Conservation (phyloP, 2,113 vertebrate species). For the Callopanchax toddi region DNA sequence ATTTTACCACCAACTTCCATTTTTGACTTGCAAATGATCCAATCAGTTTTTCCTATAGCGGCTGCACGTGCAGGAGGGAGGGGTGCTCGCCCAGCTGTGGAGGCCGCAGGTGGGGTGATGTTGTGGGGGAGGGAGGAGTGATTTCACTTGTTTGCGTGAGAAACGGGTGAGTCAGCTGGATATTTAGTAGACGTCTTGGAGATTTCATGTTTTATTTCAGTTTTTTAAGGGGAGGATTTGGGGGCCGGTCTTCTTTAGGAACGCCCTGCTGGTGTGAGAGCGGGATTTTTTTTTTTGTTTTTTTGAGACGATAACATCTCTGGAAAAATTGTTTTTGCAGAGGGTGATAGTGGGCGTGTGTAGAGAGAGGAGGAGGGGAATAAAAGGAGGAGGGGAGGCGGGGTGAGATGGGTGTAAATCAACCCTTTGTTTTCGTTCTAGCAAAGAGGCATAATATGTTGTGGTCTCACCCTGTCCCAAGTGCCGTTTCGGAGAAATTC, state of each 20-base stretch:
- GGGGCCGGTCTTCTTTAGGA: too few relatives aligned
- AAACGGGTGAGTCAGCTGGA: slow-evolving; percentile 46
- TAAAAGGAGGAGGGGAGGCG: slow-evolving; percentile 11
- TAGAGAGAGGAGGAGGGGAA: background rate
- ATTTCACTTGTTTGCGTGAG: slow-evolving; percentile 14
- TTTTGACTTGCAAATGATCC: slow-evolving; percentile 1
- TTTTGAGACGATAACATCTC: slow-evolving; percentile 12
- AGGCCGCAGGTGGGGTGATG: slow-evolving; percentile 49
- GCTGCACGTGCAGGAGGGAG: background rate
- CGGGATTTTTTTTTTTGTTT: too few relatives aligned
- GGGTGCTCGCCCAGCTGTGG: slow-evolving; percentile 45
- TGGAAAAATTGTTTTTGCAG: slow-evolving; percentile 48
- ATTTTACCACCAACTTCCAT: background rate
- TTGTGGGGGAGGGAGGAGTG: slow-evolving; percentile 1
- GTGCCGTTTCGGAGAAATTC: slow-evolving; percentile 16
- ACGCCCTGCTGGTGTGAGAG: background rate
- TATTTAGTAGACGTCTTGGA: background rate
- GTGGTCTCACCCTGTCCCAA: slow-evolving; percentile 27
- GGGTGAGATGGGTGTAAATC: slow-evolving; percentile 51
- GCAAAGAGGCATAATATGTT: slow-evolving; percentile 27
- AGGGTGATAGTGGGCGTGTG: slow-evolving; percentile 42
- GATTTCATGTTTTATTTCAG: too few relatives aligned
- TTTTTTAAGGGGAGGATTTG: too few relatives aligned
- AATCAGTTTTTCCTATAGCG: background rate
- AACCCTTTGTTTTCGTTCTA: slow-evolving; percentile 66